Base-by-base conservation (phyloP, 2,888 invertebrate species). In the Diarsia rubi region DNA sequence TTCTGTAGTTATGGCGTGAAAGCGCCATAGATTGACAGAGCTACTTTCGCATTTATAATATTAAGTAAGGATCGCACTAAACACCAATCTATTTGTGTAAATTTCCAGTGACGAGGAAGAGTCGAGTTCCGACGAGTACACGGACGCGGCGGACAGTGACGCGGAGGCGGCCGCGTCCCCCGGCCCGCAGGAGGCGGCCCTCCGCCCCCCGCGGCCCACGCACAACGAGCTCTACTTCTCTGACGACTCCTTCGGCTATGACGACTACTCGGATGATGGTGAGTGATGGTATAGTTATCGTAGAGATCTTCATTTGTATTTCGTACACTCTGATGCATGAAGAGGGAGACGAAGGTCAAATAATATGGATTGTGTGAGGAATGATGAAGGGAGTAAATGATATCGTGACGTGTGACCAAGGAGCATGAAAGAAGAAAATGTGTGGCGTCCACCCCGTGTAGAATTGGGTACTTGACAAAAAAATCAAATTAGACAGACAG, bases 221-320 rank as follows among this genome's bases (percentile, higher is more conserved):
- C 89, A 85, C 69, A 84, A 89, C 54, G 90, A 92, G n/a, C 88
- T 94, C 1, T 94, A 95, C 89, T 91, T 93, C 84, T 94, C 95
- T 4, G 95, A 95, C 81, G 96, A 96, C 79, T 95, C 95, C 0
- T 95, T 94, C 83, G 95, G 95, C 2, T 95, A 96, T 83, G 96
- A 96, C 79, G 95, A 96, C 81, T 94, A 92, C 76, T 95, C 95
- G 3, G 95, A 95, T 76, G 95, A 95, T 44, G 95, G 95, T 94
- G 42, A 88, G 91, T 71, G 52, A 14, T 52, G 31, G 14, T 19
- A 12, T 62, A 21, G 24, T n/a, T 21, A 52, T 8, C 24, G 19
- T 52, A 37, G 21, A 21, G 60, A 14, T 24, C 54, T 6, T 16
- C 54, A 6, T 24, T 5, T 52, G 3, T 52, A n/a, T n/a, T 12